A percentile compares a stretch with the other conserved stretches of the same genome.
These are phyloP conservation scores for Meloidogyne hapla DNA, from an alignment of 1,140 invertebrate species.

Conservation along the genomic window DNA sequence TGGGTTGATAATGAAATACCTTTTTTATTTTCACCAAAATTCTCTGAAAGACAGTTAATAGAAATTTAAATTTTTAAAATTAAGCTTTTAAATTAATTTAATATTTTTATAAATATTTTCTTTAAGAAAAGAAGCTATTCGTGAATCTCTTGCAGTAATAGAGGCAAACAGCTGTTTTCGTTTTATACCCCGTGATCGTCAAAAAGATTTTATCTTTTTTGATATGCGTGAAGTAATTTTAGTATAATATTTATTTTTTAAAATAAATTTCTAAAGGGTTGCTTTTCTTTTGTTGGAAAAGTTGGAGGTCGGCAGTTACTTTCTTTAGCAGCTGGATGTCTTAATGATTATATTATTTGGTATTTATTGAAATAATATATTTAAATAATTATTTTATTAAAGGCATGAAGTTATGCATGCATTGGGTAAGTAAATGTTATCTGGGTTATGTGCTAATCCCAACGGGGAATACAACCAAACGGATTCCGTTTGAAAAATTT, in stretches of 20 bases:
- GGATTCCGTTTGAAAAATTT: no score
- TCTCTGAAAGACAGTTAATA: constrained; percentile 32
- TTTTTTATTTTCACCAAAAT: constrained; percentile 33
- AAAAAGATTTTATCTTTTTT: constrained; percentile 41
- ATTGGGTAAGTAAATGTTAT: constrained; percentile 17
- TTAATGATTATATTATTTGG: constrained; percentile 46
- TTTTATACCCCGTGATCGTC: constrained; percentile 29
- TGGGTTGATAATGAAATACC: constrained; percentile 38
- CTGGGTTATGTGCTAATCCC: no score
- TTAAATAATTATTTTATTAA: not conserved
- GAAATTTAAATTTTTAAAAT: constrained; percentile 1
- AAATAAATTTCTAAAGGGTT: not conserved
- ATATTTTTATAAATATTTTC: not conserved
- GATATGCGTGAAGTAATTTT: constrained; percentile 38
- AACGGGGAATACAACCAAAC: no score
- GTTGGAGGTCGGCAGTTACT: constrained; percentile 37
- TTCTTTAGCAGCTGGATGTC: constrained; percentile 37
- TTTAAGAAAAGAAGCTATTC: constrained; percentile 33
- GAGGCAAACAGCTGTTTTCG: constrained; percentile 35
- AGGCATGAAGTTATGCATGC: constrained; percentile 47
- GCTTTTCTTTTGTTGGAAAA: constrained; percentile 32
- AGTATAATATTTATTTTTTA: constrained; percentile 19
- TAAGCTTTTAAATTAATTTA: not conserved
- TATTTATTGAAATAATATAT: not conserved
- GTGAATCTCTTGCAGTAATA: constrained; percentile 31